Base-by-base conservation (phyloP, 2,113 vertebrate genomes). In the Fulica atra region DNA sequence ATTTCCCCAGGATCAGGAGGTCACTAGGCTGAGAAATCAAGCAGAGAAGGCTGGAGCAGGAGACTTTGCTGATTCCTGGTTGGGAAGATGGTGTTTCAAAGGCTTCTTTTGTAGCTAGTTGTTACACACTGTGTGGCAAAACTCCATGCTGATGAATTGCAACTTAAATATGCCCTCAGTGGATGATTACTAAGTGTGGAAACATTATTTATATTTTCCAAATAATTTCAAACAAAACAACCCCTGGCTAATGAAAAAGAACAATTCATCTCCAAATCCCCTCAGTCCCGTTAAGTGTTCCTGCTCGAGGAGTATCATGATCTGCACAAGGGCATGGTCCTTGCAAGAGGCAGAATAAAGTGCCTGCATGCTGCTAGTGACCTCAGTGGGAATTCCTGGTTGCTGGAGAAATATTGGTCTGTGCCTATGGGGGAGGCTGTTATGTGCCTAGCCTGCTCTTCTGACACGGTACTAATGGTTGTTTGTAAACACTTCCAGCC, bases 201-300 rank as follows among this genome's bases (percentile, higher is more conserved):
- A 94, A 91, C 70, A 77, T 94, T 84, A 90, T 78, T 96, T 94
- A 84, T 95, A 76, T 89, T 95, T 93, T 93, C 50, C 50, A 91
- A 89, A 82, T 69, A 73, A 94, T 91, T 93, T 93, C 38, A 81
- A 96, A 84, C 44, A 91, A 94, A 96, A 65, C 68, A 83, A 72
- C 54, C 46, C 18, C 33, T 70, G 46, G 73, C 36, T 89, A 93
- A 92, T 66, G 64, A 96, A 83, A 89, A 91, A 83, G 88, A 73
- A 90, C 91, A 84, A 68, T 26, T 92, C 0, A 4, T 72, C 91
- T 87, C 31, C 73, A 92, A 80, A 61, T 94, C 73, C 78, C 83
- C 54, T 92, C 73, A 61, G 91, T 61, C 57, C 66, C 33, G 20
- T 92, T 81, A 92, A 84, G 33, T 16, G 51, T 29, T 82, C 14